Base-by-base conservation (phyloP, 2,113 vertebrate species). In the Pedionomus torquatus region DNA sequence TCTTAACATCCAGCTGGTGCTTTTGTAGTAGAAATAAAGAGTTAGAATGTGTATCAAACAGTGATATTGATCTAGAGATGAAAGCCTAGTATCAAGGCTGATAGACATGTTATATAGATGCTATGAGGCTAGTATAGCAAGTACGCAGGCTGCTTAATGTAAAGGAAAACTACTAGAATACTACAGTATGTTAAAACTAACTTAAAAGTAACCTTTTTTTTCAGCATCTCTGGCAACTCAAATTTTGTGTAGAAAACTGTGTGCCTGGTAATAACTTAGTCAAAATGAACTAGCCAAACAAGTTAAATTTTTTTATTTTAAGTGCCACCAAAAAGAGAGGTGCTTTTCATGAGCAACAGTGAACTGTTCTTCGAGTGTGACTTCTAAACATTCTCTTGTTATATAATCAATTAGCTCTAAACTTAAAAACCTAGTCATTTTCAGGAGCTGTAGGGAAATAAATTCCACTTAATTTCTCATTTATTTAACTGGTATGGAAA, bases 11-110 rank as follows among this genome's bases (percentile, higher is more conserved):
- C 57, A 57, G 52, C 60, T 65, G 70, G 14, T 94, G 78, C 66
- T 88, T 94, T 96, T 91, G 17, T 85, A 21, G 10, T 65, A 82
- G 66, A 75, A 85, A 64, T 87, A 48, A 46, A 89, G 82, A 71
- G 49, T 46, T 5, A 85, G 72, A 64, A 33, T 57, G 16, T 87
- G 58, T 91, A 51, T 89, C 89, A 89, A 92, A 84, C 55, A 69
- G 74, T 69, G 83, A 69, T 91, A 89, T 28, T 96, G 84, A 93
- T 87, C 89, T 94, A 49, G 61, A 79, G 69, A 86, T 84, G 52
- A 87, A 90, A 94, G 69, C 23, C 43, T 48, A 17, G 31, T 66
- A 63, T 69, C 71, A 87, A 80, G 57, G 72, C 37, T 83, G 41
- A 30, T 66, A 46, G 55, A 43, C 49, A 49, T 2, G 5, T 77